Conservation (phyloP, 2,888 invertebrate species). For the Leucophora obtusa region DNA sequence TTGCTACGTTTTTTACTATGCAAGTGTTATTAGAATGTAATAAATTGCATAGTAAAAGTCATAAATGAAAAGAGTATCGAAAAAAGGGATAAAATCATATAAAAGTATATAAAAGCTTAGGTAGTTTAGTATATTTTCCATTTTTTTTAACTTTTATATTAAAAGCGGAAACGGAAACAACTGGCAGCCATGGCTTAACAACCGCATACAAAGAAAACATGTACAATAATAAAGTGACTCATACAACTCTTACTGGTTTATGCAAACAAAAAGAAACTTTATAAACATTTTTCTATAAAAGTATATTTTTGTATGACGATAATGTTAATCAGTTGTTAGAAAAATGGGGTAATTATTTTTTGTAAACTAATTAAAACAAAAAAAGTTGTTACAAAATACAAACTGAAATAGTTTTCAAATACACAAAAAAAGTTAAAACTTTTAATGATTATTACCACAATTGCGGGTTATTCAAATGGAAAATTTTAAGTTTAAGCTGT, state of each 20-base stretch:
- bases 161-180: constrained; percentile 49
- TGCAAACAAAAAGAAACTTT: constrained; percentile 7
- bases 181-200: constrained; percentile 42
- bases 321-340: constrained; percentile 10
- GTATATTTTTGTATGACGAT: neutral
- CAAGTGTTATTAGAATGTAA: neutral
- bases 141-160: constrained; percentile 1
- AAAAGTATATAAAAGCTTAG: constrained; percentile 40
- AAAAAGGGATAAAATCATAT: neutral
- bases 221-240: constrained; percentile 14
- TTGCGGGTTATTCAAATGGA: too few relatives aligned
- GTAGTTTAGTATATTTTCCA: constrained; percentile 11
- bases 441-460: too few relatives aligned
- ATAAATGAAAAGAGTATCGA: neutral
- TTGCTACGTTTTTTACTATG: neutral
- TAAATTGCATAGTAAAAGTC: neutral
- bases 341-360: neutral
- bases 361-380: neutral
- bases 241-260: constrained; percentile 4
- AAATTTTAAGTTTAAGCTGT: too few relatives aligned
- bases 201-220: constrained; percentile 19
- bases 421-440: neutral
- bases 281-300: neutral
- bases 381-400: neutral
- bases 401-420: neutral